Percentiles rank a stretch among this genome's conserved stretches.
Evolutionary conservation across 2,797 vertebrate species (phyloP).

Genomic region (Peromyscus aztecus): DNA sequence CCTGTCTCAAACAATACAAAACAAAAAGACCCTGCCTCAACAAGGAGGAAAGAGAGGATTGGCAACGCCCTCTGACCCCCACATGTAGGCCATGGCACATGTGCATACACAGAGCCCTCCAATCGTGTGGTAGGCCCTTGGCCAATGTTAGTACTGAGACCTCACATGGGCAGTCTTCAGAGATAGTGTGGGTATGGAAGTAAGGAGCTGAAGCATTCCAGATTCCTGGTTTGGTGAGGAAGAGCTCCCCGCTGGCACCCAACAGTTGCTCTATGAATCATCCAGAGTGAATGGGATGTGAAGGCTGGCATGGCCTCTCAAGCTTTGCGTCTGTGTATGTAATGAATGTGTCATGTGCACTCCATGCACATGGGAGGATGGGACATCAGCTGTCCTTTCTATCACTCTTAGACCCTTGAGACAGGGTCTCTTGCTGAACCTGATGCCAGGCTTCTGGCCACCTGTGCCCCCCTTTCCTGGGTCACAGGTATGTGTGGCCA

Average conservation of each 20-base stretch:
- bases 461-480: background rate
- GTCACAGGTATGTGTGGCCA: too few relatives aligned
- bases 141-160: background rate
- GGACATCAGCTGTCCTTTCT: background rate
- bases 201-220: background rate
- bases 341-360: background rate
- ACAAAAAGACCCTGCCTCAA: background rate
- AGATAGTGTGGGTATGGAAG: background rate
- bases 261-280: background rate
- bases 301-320: background rate
- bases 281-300: rapidly evolving
- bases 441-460: background rate
- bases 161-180: background rate
- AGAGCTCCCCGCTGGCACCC: background rate
- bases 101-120: background rate
- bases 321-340: background rate
- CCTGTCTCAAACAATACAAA: background rate
- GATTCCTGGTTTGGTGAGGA: background rate
- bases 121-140: background rate
- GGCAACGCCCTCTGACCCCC: background rate
- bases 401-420: background rate
- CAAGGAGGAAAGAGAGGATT: background rate
- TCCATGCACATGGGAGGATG: background rate
- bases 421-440: background rate
- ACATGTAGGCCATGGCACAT: background rate